A percentile compares a stretch with the other conserved stretches of the same genome.
These are phyloP conservation scores for Eupithecia centaureata DNA, from an alignment of 2,888 invertebrate species.

Conservation along the genomic window DNA sequence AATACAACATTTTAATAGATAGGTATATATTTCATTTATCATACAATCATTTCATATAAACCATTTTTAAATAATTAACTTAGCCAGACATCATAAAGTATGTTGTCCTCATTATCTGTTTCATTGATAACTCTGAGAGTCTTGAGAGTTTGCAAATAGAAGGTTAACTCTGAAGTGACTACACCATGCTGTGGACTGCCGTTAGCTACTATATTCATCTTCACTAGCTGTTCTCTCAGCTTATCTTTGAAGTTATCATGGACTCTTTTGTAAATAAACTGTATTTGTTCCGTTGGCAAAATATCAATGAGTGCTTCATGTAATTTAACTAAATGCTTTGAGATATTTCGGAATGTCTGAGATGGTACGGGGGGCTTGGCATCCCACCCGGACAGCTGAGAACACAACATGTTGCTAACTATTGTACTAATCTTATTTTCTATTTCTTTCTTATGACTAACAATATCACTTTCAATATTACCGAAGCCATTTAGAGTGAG, in stretches of 20 bases:
- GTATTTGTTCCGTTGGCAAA: slow-evolving; percentile 91
- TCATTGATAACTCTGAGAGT: slow-evolving; percentile 90
- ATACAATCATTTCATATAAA: slow-evolving; percentile 14
- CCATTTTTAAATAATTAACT: slow-evolving; percentile 67
- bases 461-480: slow-evolving; percentile 90
- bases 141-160: slow-evolving; percentile 94
- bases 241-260: slow-evolving; percentile 94
- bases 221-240: slow-evolving; percentile 91
- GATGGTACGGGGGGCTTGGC: slow-evolving; percentile 98
- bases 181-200: slow-evolving; percentile 98
- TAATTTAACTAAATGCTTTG: slow-evolving; percentile 94
- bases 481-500: slow-evolving; percentile 84
- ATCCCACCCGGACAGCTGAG: slow-evolving; percentile 94
- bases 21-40: slow-evolving; percentile 15
- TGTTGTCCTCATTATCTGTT: slow-evolving; percentile 89
- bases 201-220: slow-evolving; percentile 95
- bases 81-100: slow-evolving; percentile 93
- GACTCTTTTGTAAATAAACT: slow-evolving; percentile 89
- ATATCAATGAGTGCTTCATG: slow-evolving; percentile 95
- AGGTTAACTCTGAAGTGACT: slow-evolving; percentile 95
- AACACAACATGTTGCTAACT: slow-evolving; percentile 92
- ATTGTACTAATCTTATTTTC: slow-evolving; percentile 95
- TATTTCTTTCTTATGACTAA: slow-evolving; percentile 96
- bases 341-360: slow-evolving; percentile 93
- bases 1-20: slow-evolving; percentile 19